Evolutionary conservation across 2,888 invertebrate species (phyloP), one percentile per base, ranked within the genome.

Genomic region (Ochlodes sylvanus): DNA sequence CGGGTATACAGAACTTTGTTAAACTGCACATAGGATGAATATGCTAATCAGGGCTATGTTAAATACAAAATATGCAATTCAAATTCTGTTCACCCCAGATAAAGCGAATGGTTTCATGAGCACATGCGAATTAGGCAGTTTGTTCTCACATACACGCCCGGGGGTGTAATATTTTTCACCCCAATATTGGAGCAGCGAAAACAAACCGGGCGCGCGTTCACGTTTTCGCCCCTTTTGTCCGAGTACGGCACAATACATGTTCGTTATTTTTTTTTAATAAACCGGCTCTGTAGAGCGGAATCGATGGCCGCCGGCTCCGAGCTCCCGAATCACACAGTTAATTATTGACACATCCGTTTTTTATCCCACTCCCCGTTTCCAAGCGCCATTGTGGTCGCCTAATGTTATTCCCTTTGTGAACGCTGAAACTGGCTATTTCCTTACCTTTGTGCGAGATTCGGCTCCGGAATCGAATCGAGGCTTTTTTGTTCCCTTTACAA

Each of bases 311-410:
- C 79, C 81, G 89, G 92, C 90, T 79, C 81, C 80, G 78, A 73
- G 83, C 83, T 80, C 79, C 83, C 82, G 83, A 85, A 88, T 92
- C 91, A 85, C 86, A 86, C 87, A 87, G 92, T 90, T 92, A 92
- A 92, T 92, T 92, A 92, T 92, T 90, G 92, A 92, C 92, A 90
- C 92, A 90, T 91, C 92, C 90, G 89, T 88, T 90, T 91, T 89
- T 91, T 89, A 84, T 83, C 50, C 50, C 78, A 77, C 73, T 79
- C 76, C 74, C 77, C 73, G 75, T 74, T 76, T 74, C 77, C 79
- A 79, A 78, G 77, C 76, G 71, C 79, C 83, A 84, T 89, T 89
- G 88, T 88, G 84, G 84, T 79, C 73, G 81, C 75, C 84, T 84
- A 84, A 87, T 85, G 84, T 84, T 84, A 84, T 86, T 79, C 80